A percentile compares a stretch with the other conserved stretches of the same genome.
phyloP scores from a whole-genome alignment of 2,113 vertebrate genomes.

The Hemicordylus capensis region DNA sequence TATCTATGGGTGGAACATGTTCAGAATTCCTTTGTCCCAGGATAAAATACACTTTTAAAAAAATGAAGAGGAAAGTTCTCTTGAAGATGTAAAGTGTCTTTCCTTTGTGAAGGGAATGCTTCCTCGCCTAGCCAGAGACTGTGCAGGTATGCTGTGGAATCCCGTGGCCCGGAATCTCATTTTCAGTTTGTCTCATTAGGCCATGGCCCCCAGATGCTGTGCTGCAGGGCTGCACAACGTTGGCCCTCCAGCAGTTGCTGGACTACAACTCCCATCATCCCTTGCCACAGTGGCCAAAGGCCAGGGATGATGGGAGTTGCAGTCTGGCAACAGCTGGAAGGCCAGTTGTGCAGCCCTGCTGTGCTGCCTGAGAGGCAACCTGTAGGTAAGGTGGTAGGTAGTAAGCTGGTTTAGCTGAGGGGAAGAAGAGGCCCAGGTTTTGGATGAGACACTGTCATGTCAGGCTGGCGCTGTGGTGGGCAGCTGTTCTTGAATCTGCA shows the following conservation, averaged over 20 bases:
- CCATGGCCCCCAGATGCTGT: no score
- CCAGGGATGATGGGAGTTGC: no score
- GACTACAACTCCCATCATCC: no score
- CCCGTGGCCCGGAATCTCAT: not conserved
- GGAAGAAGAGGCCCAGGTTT: not conserved
- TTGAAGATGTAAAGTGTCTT: not conserved
- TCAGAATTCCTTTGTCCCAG: not conserved
- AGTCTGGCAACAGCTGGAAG: no score
- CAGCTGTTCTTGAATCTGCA: not conserved
- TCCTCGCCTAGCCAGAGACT: not conserved
- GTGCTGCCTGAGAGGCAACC: not conserved
- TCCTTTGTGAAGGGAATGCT: not conserved
- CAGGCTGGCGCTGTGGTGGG: not conserved
- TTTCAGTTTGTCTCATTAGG: not conserved
- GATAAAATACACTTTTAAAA: not conserved
- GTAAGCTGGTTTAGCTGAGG: not conserved
- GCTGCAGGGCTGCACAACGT: no score
- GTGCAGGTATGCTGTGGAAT: not conserved
- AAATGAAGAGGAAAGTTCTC: no score
- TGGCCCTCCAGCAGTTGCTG: no score
- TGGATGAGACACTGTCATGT: not conserved
- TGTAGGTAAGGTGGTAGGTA: not conserved
- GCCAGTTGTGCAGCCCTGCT: no score
- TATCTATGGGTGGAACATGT: not conserved
- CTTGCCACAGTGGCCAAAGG: no score